Conservation (phyloP, 2,888 invertebrate genomes). For the Aphidius colemani region DNA sequence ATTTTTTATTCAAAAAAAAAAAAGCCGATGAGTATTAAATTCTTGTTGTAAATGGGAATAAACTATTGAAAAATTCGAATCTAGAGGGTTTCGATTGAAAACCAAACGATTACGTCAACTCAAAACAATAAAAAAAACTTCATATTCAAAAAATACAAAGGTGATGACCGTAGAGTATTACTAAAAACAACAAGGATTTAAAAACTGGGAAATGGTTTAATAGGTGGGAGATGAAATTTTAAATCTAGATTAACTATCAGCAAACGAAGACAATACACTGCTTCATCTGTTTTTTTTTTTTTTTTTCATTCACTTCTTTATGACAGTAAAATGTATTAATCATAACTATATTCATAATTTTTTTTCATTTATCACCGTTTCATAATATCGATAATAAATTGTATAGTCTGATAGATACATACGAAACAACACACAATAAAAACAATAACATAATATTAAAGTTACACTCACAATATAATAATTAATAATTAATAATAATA, state of each 20-base stretch:
- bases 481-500: constrained; percentile 39
- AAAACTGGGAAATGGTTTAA: neutral
- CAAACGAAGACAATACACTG: constrained; percentile 53
- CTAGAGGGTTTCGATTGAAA: constrained; percentile 20
- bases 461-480: constrained; percentile 56
- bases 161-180: no score
- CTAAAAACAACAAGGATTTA: no score
- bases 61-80: constrained; percentile 27
- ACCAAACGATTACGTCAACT: neutral
- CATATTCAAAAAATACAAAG: no score
- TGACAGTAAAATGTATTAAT: no score
- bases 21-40: constrained; percentile 1
- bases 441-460: constrained; percentile 61
- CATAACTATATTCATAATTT: constrained; percentile 27
- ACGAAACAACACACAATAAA: constrained; percentile 63
- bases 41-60: neutral
- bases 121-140: no score
- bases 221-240: constrained; percentile 2
- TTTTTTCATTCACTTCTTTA: constrained; percentile 24
- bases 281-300: constrained; percentile 29
- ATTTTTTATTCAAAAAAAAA: constrained; percentile 2
- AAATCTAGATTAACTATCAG: constrained; percentile 38
- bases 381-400: constrained; percentile 43
- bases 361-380: constrained; percentile 32
- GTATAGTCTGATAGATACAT: constrained; percentile 57